Base-by-base conservation (phyloP, 2,797 vertebrate genomes). In the Cuculus canorus region DNA sequence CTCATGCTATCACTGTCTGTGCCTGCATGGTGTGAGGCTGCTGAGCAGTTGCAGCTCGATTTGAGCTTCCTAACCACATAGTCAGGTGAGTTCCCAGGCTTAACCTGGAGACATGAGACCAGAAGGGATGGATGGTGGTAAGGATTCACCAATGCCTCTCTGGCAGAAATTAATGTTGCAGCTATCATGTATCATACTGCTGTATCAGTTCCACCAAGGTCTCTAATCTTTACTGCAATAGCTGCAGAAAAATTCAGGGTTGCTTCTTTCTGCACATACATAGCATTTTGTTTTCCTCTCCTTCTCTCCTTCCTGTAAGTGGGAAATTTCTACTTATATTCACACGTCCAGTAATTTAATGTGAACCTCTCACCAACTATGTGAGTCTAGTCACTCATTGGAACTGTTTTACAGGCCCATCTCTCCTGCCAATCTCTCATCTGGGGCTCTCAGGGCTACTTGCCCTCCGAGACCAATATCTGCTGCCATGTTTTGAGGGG, bases 201-300 rank as follows among this genome's bases (percentile, higher is more conserved):
- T 64, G 39, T n/a, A 47, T 22, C 50, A 88, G 25, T 15, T 83
- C 54, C n/a, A 57, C 7, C 28, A 45, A 73, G 43, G n/a, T 47
- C 11, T 80, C 50, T 59, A 70, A 19, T 41, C 27, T 32, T 32
- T 64, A 18, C 11, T 41, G 43, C 30, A 73, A 28, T 7, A 72
- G n/a, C 14, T 25, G 32, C 37, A 64, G 65, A 77, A 77, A 72
- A 81, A 27, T 3, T 30, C 66, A 59, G 25, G 22, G 22, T 54
- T 48, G 22, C 4, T 32, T 73, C 41, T 33, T 63, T 45, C 43
- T 47, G 28, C 16, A 54, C 1, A 1, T 8, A 5, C 0, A 2
- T 11, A 79, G 32, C 11, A 77, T 60, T 3, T 64, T 14, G 9
- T 45, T 68, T 56, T 64, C 14, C 28, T 77, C 7, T 63, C n/a